Percentiles rank a stretch among this genome's conserved stretches.
Conservation (phyloP, 2,797 vertebrate species). For the Basileuterus tristriatus region DNA sequence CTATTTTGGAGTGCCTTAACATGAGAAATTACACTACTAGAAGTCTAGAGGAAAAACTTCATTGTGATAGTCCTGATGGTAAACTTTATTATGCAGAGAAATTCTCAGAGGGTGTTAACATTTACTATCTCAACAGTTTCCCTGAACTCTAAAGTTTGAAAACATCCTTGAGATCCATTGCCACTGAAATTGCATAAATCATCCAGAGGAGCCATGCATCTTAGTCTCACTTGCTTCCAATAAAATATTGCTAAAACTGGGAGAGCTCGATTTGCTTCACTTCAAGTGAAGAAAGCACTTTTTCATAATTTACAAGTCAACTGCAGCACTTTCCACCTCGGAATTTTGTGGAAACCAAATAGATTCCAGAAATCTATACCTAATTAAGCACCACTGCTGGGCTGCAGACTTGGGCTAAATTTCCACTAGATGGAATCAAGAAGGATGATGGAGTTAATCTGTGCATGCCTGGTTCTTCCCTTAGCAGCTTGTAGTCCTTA, state of each 20-base stretch:
- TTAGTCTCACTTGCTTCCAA: background rate
- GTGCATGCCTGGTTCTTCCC: background rate
- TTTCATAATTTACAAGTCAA: background rate
- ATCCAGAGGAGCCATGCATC: background rate
- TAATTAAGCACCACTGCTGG: background rate
- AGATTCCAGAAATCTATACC: background rate
- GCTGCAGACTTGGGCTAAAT: background rate
- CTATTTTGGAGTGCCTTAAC: background rate
- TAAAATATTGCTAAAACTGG: background rate
- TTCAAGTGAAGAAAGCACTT: background rate
- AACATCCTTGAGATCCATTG: background rate
- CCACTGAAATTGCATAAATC: background rate
- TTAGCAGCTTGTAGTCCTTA: background rate
- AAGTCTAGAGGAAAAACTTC: background rate
- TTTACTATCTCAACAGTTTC: slow-evolving; percentile 4
- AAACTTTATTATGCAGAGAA: background rate
- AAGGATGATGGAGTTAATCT: background rate
- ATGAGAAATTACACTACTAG: background rate
- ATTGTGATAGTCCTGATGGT: background rate
- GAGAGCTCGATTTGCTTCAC: background rate
- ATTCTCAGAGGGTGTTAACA: background rate
- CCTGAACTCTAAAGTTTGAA: background rate
- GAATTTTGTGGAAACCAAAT: background rate
- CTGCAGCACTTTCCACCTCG: background rate
- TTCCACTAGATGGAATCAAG: background rate